Conservation (phyloP, 2,888 invertebrate genomes). For the Gisinianus flammeolus region DNA sequence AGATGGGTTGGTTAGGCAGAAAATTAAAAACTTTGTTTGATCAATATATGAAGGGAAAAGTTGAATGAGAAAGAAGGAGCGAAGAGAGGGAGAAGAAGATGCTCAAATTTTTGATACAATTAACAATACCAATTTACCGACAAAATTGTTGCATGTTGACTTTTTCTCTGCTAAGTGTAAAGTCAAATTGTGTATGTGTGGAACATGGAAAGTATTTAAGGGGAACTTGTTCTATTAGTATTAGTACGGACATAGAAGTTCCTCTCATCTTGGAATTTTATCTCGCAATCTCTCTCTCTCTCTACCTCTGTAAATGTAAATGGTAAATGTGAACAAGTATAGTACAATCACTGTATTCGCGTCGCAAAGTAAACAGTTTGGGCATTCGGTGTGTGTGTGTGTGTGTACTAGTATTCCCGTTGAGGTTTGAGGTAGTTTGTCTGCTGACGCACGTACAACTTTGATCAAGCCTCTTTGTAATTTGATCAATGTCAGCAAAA, state of each 20-base stretch:
- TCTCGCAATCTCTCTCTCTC: no score
- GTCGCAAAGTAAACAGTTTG: background rate
- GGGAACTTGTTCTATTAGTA: no score
- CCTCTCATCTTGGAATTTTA: background rate
- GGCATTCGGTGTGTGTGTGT: background rate
- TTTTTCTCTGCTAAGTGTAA: background rate
- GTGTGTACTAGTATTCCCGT: background rate
- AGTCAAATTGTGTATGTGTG: background rate
- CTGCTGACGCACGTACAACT: slow-evolving; percentile 17
- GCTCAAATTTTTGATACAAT: background rate
- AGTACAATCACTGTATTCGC: no score
- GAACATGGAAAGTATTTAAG: background rate
- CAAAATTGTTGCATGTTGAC: background rate
- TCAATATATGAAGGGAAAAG: no score
- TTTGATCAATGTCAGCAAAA: slow-evolving; percentile 24
- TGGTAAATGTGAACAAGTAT: no score
- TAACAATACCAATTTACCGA: background rate
- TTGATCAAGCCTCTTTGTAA: slow-evolving; percentile 26
- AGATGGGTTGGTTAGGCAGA: background rate
- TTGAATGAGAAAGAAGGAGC: no score
- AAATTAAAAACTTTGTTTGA: no score
- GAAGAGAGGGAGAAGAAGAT: background rate
- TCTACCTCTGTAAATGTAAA: no score
- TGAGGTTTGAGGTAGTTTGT: background rate
- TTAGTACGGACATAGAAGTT: background rate